These are phyloP conservation scores for Darevskia mixta DNA, from an alignment of 2,797 vertebrate species.

Conservation along the genomic window DNA sequence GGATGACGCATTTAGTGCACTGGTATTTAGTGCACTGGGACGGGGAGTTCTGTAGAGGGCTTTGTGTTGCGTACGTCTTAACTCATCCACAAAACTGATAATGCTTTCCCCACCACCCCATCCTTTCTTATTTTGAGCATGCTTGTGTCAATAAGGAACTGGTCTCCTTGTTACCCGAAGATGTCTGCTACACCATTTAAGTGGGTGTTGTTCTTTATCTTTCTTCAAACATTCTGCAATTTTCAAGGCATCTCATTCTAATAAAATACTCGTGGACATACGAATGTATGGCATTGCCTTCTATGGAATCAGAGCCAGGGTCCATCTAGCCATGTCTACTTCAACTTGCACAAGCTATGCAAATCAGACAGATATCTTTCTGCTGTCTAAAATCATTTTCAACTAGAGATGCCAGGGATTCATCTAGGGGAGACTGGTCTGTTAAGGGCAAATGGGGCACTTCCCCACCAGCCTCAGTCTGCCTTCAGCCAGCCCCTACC, in stretches of 20 bases:
- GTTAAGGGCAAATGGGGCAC: no score
- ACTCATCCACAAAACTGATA: background rate
- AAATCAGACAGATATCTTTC: background rate
- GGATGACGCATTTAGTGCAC: no score
- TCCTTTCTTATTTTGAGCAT: background rate
- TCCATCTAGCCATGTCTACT: background rate
- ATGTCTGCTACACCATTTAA: background rate
- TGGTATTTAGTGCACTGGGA: no score
- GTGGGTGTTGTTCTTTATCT: background rate
- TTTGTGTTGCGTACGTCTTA: background rate
- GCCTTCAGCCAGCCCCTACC: no score
- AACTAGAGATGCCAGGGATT: background rate
- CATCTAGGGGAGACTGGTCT: no score
- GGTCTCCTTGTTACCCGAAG: background rate
- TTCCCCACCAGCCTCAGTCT: no score
- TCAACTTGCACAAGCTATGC: background rate
- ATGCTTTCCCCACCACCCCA: background rate
- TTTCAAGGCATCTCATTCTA: background rate
- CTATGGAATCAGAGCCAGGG: background rate
- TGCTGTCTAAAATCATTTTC: background rate
- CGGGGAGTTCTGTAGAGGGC: background rate
- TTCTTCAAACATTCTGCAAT: background rate
- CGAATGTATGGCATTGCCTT: background rate
- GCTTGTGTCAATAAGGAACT: background rate
- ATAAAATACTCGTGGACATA: background rate